These are phyloP conservation scores for Picathartes gymnocephalus DNA, from an alignment of 2,113 vertebrate genomes.

Conservation along the genomic window DNA sequence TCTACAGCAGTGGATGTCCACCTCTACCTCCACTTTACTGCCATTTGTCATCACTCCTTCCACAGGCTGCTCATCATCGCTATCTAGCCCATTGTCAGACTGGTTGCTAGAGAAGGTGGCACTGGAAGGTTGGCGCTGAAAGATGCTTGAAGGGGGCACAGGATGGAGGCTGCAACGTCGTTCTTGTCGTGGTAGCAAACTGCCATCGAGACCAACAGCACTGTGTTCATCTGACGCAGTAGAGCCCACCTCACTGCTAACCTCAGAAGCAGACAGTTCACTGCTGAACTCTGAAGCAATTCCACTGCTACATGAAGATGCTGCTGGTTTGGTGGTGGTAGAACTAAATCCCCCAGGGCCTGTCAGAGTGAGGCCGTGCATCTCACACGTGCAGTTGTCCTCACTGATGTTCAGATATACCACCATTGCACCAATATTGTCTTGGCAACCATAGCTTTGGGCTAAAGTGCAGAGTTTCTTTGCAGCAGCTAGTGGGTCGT, in stretches of 20 bases:
- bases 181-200: constrained; percentile 76
- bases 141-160: constrained; percentile 72
- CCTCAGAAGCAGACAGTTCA: constrained; percentile 91
- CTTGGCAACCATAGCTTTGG: constrained; percentile 93
- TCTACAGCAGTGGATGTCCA: constrained; percentile 93
- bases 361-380: constrained; percentile 68
- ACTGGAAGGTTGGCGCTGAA: constrained; percentile 90
- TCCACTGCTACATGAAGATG: constrained; percentile 87
- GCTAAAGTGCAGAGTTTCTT: constrained; percentile 94
- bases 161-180: constrained; percentile 91
- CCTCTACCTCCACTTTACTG: constrained; percentile 94
- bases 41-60: constrained; percentile 92
- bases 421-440: constrained; percentile 90
- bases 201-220: constrained; percentile 68
- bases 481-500: constrained; percentile 85
- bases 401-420: constrained; percentile 84
- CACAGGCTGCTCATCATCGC: constrained; percentile 89
- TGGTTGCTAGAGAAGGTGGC: constrained; percentile 93
- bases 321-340: constrained; percentile 69
- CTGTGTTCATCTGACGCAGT: constrained; percentile 91
- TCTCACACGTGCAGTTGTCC: constrained; percentile 90
- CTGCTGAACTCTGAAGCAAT: constrained; percentile 90
- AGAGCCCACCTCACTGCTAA: constrained; percentile 95
- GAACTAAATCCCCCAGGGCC: constrained; percentile 67
- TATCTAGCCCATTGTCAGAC: constrained; percentile 94